phyloP scores from a whole-genome alignment of 2,797 vertebrate genomes.

The Falco concolor region DNA sequence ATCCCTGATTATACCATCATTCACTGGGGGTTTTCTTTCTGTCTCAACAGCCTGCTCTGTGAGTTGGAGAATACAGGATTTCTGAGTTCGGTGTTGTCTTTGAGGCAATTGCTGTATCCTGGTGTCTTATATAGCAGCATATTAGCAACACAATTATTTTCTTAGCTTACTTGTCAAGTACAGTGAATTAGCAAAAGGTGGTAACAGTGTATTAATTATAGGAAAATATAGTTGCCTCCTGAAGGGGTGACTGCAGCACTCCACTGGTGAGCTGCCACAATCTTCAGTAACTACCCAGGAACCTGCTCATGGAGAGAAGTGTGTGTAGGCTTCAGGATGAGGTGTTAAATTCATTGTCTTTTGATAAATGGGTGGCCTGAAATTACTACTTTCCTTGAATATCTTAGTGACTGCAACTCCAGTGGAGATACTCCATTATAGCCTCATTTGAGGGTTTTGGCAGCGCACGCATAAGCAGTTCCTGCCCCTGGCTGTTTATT shows the following conservation, averaged over 20 bases:
- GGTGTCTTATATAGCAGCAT: not conserved
- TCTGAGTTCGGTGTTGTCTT: not conserved
- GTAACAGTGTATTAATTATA: not conserved
- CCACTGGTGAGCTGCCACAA: not conserved
- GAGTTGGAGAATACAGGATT: not conserved
- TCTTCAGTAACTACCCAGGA: not conserved
- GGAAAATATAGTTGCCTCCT: not conserved
- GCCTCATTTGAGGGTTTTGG: not conserved
- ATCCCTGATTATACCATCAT: not conserved
- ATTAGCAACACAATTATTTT: not conserved
- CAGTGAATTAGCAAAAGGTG: not conserved
- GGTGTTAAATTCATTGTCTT: not conserved
- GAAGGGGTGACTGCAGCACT: not conserved
- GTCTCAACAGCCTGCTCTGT: not conserved
- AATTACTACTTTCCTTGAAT: not conserved
- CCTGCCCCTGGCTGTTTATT: not conserved
- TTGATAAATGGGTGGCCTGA: not conserved
- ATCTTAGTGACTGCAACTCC: not conserved
- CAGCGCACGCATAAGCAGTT: not conserved
- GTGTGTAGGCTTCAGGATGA: not conserved
- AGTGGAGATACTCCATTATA: not conserved
- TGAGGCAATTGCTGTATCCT: not conserved
- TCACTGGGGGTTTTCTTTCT: not conserved
- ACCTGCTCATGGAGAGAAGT: not conserved
- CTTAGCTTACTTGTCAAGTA: not conserved